These are phyloP conservation scores for Aradophagus sp. DNA, from an alignment of 1,140 invertebrate genomes.

Conservation along the genomic window DNA sequence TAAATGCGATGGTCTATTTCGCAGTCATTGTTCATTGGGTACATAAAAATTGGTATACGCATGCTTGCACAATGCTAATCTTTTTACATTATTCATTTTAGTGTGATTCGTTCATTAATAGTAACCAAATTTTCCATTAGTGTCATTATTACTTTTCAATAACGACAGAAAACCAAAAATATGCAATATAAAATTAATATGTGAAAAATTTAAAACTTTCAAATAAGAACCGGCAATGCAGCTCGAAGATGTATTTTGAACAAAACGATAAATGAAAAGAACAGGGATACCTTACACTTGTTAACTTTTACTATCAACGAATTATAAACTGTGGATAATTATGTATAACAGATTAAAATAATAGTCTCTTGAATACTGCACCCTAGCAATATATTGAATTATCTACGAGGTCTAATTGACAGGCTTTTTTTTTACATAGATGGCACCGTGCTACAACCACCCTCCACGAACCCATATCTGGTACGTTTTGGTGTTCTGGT, in stretches of 20 bases:
- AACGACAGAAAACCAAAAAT: too few relatives aligned
- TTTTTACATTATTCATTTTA: too few relatives aligned
- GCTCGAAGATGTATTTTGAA: conserved; percentile 20
- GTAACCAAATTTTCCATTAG: too few relatives aligned
- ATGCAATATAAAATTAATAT: too few relatives aligned
- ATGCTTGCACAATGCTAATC: too few relatives aligned
- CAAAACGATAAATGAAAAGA: conserved; percentile 2
- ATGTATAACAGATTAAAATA: conserved; percentile 37
- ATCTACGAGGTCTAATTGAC: conserved; percentile 38
- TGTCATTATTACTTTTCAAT: too few relatives aligned
- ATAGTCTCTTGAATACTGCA: conserved; percentile 23
- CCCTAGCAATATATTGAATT: conserved; percentile 24
- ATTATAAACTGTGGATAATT: conserved; percentile 43
- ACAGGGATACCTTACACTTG: conserved; percentile 8
- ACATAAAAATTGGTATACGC: too few relatives aligned
- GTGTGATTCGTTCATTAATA: too few relatives aligned
- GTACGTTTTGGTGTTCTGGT: too few relatives aligned
- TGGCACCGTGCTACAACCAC: conserved; percentile 5
- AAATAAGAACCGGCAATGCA: conserved; percentile 38
- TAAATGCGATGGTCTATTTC: conserved; percentile 48
- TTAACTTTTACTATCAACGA: conserved; percentile 28
- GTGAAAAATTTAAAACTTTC: too few relatives aligned
- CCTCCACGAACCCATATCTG: too few relatives aligned
- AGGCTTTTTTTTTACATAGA: conserved; percentile 7
- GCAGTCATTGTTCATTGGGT: conserved; percentile 53